phyloP scores from a whole-genome alignment of 92 coral and sea anemone genomes.

The Parazoanthus atlanticus region DNA sequence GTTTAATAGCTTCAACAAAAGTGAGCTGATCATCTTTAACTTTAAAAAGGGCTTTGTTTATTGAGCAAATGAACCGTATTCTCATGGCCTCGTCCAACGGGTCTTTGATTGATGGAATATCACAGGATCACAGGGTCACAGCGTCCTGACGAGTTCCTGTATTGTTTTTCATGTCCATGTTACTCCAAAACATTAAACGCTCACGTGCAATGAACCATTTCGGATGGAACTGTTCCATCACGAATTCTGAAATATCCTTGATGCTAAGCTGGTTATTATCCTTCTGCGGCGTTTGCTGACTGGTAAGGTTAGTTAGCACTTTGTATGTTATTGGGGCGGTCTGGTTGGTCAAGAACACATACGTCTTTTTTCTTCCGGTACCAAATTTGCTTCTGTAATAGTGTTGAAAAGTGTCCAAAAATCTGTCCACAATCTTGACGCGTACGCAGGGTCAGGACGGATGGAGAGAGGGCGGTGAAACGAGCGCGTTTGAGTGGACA shows the following conservation, averaged over 20 bases:
- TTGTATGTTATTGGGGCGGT: too few relatives aligned
- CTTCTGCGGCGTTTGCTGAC: neutral
- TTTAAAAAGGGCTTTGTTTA: neutral
- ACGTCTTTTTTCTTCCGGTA: too few relatives aligned
- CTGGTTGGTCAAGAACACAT: too few relatives aligned
- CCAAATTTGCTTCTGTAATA: too few relatives aligned
- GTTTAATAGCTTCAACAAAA: conserved; percentile 23
- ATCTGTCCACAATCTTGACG: too few relatives aligned
- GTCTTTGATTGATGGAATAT: neutral
- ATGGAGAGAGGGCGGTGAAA: too few relatives aligned
- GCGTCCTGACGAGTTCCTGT: conserved; percentile 5
- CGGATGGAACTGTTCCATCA: neutral
- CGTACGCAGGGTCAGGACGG: too few relatives aligned
- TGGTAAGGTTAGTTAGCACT: neutral
- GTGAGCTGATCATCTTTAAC: conserved; percentile 38
- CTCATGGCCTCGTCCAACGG: neutral
- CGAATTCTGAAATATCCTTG: neutral
- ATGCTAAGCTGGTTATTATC: neutral
- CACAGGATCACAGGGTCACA: conserved; percentile 18
- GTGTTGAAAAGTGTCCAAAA: too few relatives aligned
- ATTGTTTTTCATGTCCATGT: neutral
- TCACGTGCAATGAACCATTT: neutral
- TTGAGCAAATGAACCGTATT: too few relatives aligned
- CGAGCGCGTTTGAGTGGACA: too few relatives aligned
- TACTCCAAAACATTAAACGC: neutral